phyloP scores from a whole-genome alignment of 2,113 vertebrate species.

The Heptranchias perlo region DNA sequence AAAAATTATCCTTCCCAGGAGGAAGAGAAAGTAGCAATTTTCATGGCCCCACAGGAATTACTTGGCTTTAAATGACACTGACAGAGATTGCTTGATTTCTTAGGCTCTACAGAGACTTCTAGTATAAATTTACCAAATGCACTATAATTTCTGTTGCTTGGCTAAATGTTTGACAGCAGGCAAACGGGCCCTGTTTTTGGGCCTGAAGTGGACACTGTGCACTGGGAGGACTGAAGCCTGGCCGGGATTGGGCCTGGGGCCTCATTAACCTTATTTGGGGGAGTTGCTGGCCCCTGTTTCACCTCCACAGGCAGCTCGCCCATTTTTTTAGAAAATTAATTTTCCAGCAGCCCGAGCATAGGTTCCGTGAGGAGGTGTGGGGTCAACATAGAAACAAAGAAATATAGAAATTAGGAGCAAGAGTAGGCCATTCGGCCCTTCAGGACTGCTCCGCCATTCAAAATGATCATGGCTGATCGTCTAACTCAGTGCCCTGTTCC shows the following conservation, averaged over 20 bases:
- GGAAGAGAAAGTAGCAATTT: neutral
- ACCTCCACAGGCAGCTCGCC: neutral
- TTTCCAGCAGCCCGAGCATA: no score
- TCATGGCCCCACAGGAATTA: neutral
- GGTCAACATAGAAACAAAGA: no score
- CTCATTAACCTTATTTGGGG: neutral
- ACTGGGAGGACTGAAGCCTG: neutral
- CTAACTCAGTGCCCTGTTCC: no score
- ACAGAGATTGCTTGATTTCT: neutral
- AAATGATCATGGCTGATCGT: no score
- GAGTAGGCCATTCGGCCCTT: no score
- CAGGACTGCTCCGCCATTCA: no score
- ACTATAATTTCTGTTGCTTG: neutral
- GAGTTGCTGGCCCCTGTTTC: neutral
- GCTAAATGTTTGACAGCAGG: neutral
- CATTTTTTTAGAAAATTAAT: neutral
- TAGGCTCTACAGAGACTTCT: neutral
- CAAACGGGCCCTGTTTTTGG: neutral
- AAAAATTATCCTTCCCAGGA: neutral
- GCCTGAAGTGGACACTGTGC: neutral
- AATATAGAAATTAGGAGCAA: no score
- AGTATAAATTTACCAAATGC: neutral
- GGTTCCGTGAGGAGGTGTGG: no score
- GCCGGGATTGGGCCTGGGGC: neutral
- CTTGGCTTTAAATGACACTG: neutral